These are phyloP conservation scores for Drosophila fuyamai DNA, from an alignment of 1,140 invertebrate genomes.

Conservation along the genomic window DNA sequence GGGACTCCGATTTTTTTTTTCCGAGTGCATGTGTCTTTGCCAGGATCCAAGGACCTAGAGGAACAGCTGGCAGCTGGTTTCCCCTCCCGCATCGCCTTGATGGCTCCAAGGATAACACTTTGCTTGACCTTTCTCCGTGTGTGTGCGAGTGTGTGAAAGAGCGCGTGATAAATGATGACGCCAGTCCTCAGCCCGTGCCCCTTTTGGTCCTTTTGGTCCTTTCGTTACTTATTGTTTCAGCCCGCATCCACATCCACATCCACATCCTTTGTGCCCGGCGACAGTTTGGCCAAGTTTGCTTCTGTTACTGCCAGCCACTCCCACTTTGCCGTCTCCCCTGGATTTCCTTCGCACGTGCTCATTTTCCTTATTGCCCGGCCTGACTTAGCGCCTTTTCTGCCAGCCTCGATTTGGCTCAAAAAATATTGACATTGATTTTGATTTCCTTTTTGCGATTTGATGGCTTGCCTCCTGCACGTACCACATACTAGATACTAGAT, in stretches of 20 bases:
- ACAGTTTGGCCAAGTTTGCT: conserved; percentile 46
- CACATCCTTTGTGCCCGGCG: conserved; percentile 54
- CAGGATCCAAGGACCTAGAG: conserved; percentile 51
- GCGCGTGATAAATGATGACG: conserved; percentile 75
- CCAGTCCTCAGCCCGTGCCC: conserved; percentile 6
- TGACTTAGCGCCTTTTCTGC: conserved; percentile 57
- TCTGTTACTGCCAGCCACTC: conserved; percentile 5
- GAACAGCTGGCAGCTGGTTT: conserved; percentile 63
- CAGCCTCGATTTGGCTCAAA: conserved; percentile 65
- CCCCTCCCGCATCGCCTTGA: conserved; percentile 48
- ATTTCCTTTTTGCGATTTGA: conserved; percentile 59
- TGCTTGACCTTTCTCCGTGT: conserved; percentile 66
- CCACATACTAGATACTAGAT: neutral
- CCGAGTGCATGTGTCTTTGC: conserved; percentile 1
- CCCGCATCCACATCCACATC: conserved; percentile 49
- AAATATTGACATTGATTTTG: conserved; percentile 75
- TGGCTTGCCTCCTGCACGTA: conserved; percentile 34
- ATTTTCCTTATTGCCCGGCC: conserved; percentile 60
- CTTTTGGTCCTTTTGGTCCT: conserved; percentile 22
- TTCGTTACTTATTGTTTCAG: conserved; percentile 69
- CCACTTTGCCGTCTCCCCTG: neutral
- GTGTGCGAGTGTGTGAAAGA: conserved; percentile 16
- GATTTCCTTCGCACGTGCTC: conserved; percentile 55
- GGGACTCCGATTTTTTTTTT: neutral
- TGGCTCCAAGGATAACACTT: conserved; percentile 73